A percentile compares a stretch with the other conserved stretches of the same genome.
These are phyloP conservation scores for Caenorhabditis sinica DNA, from an alignment of 2,888 invertebrate species.

Conservation along the genomic window DNA sequence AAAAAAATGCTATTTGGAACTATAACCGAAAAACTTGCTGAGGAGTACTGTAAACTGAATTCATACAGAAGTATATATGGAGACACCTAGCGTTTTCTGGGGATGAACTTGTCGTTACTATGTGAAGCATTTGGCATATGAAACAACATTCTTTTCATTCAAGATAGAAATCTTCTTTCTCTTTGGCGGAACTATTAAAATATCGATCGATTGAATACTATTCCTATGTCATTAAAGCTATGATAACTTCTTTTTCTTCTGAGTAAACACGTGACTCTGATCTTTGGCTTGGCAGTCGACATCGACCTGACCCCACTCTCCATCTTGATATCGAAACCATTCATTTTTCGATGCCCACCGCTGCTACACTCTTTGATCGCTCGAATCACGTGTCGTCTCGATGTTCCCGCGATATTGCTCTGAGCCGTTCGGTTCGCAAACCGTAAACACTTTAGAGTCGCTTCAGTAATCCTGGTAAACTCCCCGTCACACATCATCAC, in stretches of 20 bases:
- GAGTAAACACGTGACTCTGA: slow-evolving; percentile 43
- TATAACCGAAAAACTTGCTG: background rate
- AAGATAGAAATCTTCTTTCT: too few relatives aligned
- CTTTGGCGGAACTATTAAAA: too few relatives aligned
- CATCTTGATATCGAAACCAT: slow-evolving; percentile 41
- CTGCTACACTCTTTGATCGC: slow-evolving; percentile 45
- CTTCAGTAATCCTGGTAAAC: slow-evolving; percentile 41
- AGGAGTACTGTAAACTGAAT: background rate
- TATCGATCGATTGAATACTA: background rate
- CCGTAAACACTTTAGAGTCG: slow-evolving; percentile 53
- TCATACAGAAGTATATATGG: too few relatives aligned
- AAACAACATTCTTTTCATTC: too few relatives aligned
- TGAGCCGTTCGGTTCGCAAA: slow-evolving; percentile 45
- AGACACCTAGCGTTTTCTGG: too few relatives aligned
- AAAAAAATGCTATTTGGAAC: slow-evolving; percentile 15
- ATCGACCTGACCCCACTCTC: slow-evolving; percentile 36
- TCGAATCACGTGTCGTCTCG: slow-evolving; percentile 42
- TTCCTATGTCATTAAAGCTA: slow-evolving; percentile 13
- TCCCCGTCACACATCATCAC: slow-evolving; percentile 17
- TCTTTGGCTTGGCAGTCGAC: slow-evolving; percentile 28
- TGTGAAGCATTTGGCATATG: too few relatives aligned
- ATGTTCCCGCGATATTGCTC: slow-evolving; percentile 4
- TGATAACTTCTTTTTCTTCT: background rate
- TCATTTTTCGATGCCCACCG: slow-evolving; percentile 11
- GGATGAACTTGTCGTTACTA: too few relatives aligned